Evolutionary conservation across 2,113 vertebrate genomes (phyloP).

Genomic region (Collichthys lucidus): DNA sequence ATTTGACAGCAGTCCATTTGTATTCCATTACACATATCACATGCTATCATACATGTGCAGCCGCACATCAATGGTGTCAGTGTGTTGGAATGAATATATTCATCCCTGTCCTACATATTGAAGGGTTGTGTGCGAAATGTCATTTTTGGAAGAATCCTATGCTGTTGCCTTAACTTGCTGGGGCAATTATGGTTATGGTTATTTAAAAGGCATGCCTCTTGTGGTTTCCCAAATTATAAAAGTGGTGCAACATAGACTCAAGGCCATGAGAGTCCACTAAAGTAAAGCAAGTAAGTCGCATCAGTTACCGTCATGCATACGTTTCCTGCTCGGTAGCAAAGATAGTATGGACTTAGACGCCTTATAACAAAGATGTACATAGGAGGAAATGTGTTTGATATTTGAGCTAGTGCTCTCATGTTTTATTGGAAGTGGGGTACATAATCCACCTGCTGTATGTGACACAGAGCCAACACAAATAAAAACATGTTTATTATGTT

Average conservation of each 20-base stretch:
- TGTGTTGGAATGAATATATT: constrained; percentile 1
- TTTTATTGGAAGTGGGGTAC: constrained; percentile 1
- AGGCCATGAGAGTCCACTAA: constrained; percentile 23
- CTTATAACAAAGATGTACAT: neutral
- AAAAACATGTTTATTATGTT: constrained; percentile 35
- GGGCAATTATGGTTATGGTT: constrained; percentile 38
- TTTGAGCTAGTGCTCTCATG: constrained; percentile 9
- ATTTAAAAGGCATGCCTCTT: constrained; percentile 37
- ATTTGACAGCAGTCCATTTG: constrained; percentile 41
- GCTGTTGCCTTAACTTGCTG: constrained; percentile 32
- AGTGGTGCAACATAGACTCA: constrained; percentile 17
- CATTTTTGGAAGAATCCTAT: constrained; percentile 32
- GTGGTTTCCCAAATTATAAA: constrained; percentile 47
- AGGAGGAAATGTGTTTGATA: neutral
- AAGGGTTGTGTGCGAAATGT: constrained; percentile 19
- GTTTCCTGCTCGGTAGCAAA: constrained; percentile 6
- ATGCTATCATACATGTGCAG: constrained; percentile 10
- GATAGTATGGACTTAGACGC: neutral
- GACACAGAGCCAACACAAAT: constrained; percentile 28
- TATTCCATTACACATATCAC: constrained; percentile 27
- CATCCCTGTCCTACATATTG: constrained; percentile 1
- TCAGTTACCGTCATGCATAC: constrained; percentile 12
- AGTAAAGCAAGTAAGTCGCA: neutral
- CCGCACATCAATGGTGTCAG: constrained; percentile 2
- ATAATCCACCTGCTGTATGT: constrained; percentile 15